Percentiles rank a stretch among this genome's conserved stretches.
Evolutionary conservation across 2,113 vertebrate species (phyloP).

Genomic region (Limanda limanda): DNA sequence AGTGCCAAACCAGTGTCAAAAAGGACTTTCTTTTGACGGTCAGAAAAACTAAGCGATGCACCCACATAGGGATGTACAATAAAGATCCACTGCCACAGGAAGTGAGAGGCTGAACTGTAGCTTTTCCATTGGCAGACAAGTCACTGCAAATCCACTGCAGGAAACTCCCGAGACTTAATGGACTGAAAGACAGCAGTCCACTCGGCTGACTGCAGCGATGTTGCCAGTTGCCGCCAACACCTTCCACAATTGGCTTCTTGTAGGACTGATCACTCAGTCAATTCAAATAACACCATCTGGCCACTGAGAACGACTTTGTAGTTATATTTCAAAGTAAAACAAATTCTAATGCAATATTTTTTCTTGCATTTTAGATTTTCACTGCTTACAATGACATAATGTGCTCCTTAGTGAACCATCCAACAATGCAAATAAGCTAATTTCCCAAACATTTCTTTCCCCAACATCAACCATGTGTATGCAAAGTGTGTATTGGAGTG

Average conservation of each 20-base stretch:
- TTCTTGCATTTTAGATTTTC: not conserved
- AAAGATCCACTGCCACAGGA: too few species aligned
- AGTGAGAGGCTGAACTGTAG: not conserved
- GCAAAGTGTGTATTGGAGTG: not conserved
- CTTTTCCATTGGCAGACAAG: not conserved
- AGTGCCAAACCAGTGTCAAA: not conserved
- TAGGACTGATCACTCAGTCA: not conserved
- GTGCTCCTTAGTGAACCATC: too few species aligned
- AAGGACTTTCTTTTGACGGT: too few species aligned
- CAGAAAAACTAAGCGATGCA: not conserved
- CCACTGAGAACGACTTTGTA: not conserved
- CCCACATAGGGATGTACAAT: not conserved
- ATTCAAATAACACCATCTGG: constrained; percentile 1
- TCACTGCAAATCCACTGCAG: not conserved
- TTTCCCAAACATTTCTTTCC: too few species aligned
- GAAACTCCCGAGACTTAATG: too few species aligned
- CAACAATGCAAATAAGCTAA: too few species aligned
- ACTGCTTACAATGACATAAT: too few species aligned
- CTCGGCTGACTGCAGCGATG: not conserved
- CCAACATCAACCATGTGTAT: not conserved
- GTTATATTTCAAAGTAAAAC: not conserved
- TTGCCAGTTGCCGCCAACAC: not conserved
- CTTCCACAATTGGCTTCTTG: constrained; percentile 8
- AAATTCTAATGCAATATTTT: not conserved
- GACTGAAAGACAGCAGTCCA: constrained; percentile 1